Conservation (phyloP, 2,113 vertebrate species). For the Axis porcinus region DNA sequence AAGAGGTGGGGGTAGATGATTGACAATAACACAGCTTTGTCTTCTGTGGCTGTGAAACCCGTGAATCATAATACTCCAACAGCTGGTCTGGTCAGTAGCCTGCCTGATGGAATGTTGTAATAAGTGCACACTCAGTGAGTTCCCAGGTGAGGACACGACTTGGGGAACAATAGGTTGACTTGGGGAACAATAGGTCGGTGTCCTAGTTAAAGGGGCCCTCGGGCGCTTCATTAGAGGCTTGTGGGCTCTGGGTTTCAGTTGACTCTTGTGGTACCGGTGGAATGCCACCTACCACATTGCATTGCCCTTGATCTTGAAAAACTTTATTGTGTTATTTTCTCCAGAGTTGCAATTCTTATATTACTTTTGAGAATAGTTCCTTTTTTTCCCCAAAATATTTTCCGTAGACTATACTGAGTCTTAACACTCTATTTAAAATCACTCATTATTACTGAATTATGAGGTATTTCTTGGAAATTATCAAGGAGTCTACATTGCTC, state of each 20-base stretch:
- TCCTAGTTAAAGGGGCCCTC: not conserved
- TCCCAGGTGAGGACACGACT: not conserved
- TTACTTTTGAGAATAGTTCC: not conserved
- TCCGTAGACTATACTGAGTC: not conserved
- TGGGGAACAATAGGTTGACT: not conserved
- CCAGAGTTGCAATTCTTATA: not conserved
- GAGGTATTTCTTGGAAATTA: slow-evolving; percentile 11
- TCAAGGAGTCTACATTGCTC: not conserved
- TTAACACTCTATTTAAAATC: not conserved
- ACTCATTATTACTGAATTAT: not conserved
- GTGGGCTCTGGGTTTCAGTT: not conserved
- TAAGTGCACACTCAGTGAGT: not conserved
- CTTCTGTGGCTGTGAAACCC: not conserved
- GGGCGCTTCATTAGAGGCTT: not conserved
- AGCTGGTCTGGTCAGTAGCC: not conserved
- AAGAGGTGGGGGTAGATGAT: not conserved
- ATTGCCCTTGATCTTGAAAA: not conserved
- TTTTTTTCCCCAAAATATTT: not conserved
- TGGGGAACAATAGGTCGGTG: not conserved
- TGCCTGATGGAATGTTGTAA: not conserved
- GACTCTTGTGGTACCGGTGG: not conserved
- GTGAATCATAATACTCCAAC: not conserved
- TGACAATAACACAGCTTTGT: not conserved
- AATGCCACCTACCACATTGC: not conserved
- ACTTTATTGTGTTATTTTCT: not conserved